Percentiles rank a stretch among this genome's conserved stretches.
Conservation (phyloP, 2,888 invertebrate genomes). For the Chironomus tentans region DNA sequence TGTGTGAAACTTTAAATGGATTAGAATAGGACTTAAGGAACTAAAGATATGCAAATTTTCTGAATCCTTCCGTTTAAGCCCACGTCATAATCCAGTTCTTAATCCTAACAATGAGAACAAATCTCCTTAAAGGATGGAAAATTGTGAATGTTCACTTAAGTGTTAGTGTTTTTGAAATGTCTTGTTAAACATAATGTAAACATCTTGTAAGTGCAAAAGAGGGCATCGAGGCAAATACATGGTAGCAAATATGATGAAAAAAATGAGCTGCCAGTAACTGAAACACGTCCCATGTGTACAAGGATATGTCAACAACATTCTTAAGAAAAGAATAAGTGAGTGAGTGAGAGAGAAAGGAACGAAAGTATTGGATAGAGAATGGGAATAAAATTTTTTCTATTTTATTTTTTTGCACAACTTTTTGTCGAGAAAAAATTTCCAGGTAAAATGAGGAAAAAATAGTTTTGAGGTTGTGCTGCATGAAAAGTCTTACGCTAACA, state of each 20-base stretch:
- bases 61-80: background rate
- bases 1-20: background rate
- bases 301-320: conserved; percentile 23
- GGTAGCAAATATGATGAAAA: background rate
- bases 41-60: background rate
- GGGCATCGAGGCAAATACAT: background rate
- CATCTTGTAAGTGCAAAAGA: conserved; percentile 12
- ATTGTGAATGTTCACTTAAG: conserved; percentile 20
- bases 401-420: background rate
- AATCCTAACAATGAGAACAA: background rate
- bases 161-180: conserved; percentile 12
- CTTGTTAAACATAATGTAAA: conserved; percentile 24
- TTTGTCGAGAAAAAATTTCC: background rate
- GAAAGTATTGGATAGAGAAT: background rate
- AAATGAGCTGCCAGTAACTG: conserved; percentile 18
- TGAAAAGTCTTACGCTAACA: too few species aligned
- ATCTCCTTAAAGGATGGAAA: background rate
- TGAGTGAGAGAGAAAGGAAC: background rate
- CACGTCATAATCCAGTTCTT: background rate
- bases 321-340: background rate
- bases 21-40: background rate
- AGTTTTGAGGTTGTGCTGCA: too few species aligned
- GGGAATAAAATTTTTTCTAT: background rate
- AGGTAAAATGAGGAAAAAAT: background rate
- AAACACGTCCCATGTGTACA: conserved; percentile 18